Conservation (phyloP, 2,797 vertebrate genomes). For the Parauchenoglanis ngamensis region DNA sequence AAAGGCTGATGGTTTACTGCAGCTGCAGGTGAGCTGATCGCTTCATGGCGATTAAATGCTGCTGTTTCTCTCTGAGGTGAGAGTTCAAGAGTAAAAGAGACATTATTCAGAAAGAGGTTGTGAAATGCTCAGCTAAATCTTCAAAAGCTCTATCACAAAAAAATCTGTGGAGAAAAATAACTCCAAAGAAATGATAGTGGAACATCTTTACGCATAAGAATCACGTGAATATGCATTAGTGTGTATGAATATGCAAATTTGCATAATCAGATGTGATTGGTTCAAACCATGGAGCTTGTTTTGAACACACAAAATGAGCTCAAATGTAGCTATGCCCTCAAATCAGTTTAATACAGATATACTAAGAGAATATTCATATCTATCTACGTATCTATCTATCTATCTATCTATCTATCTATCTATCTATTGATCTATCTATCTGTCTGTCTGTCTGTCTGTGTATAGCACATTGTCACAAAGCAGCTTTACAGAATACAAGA, state of each 20-base stretch:
- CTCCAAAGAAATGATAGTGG: not conserved
- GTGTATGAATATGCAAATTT: not conserved
- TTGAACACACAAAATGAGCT: no score
- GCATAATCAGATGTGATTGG: not conserved
- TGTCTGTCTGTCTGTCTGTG: not conserved
- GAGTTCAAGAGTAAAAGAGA: not conserved
- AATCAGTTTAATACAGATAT: no score
- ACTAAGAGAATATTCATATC: no score
- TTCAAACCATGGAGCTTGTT: no score
- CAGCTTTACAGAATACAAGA: no score
- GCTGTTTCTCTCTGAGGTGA: not conserved
- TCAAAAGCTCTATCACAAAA: not conserved
- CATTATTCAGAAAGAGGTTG: not conserved
- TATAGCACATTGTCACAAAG: no score
- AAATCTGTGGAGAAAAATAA: not conserved
- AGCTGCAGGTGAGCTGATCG: slow-evolving; percentile 2
- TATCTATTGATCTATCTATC: no score
- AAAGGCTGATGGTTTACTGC: slow-evolving; percentile 21
- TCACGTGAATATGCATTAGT: not conserved
- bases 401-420: no score
- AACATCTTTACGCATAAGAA: not conserved
- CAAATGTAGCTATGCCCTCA: no score
- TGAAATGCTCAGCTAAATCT: not conserved
- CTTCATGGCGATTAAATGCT: not conserved
- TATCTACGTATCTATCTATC: no score